Evolutionary conservation across 2,888 invertebrate genomes (phyloP), one percentile per base, ranked within the genome.

Genomic region (Deilephila elpenor): DNA sequence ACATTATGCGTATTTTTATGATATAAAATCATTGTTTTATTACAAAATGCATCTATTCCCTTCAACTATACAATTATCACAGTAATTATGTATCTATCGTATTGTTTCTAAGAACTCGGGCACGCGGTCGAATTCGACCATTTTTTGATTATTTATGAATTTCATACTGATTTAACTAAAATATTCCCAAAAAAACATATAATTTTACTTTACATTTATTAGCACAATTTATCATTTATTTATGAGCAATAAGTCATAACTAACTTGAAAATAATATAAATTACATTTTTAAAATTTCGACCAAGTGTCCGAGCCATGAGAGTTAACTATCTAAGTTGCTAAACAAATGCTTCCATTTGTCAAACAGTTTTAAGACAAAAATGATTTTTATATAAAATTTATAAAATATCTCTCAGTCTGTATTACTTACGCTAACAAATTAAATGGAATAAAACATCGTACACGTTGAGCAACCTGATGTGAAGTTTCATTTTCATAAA

Each of bases 331-430:
- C 56, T 71, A 71, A 59, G 34, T 56, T 71, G 59, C 70, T 71
- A 71, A 53, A 56, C n/a, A 64, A 61, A 61, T 56, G 56, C 17
- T 56, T 44, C 25, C 44, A 44, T 64, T 44, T 44, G 8, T 67
- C 44, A 67, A 62, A 67, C 67, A 51, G 44, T 25, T 67, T 51
- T 51, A 51, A 51, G 20, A 67, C 51, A 51, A 51, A 67, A 56
- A 25, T 37, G 20, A 51, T 17, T 11, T 67, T 51, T 25, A 51
- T 67, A 67, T 67, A 67, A 67, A 67, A 51, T 51, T 67, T 67
- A 73, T 67, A 73, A 73, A 72, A 73, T 73, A 73, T 73, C 72
- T 73, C 59, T 73, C 72, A 73, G 72, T 73, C 72, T 64, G 72
- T 67, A 67, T 59, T 64, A 64, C 67, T 67, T 67, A 67, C 51